These are phyloP conservation scores for Adoxophyes honmai DNA, from an alignment of 1,140 invertebrate genomes.

Conservation along the genomic window DNA sequence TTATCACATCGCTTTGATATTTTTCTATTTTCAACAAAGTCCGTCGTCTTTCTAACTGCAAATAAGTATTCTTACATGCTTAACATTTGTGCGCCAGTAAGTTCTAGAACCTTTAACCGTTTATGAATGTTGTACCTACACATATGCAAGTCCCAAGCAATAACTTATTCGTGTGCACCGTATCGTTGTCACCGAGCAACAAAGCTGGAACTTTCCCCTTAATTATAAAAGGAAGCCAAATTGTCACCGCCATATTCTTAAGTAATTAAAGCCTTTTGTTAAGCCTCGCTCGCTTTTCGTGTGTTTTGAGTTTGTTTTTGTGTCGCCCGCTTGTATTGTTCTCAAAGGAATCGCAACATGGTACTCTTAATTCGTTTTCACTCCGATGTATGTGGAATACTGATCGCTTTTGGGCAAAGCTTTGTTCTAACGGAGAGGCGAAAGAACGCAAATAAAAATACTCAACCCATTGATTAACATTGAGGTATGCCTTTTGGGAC, in stretches of 20 bases:
- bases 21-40: too few relatives aligned
- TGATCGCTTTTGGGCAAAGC: slow-evolving; percentile 34
- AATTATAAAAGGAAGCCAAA: slow-evolving; percentile 1
- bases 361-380: slow-evolving; percentile 70
- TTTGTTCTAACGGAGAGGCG: too few relatives aligned
- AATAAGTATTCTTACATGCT: too few relatives aligned
- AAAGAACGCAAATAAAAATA: too few relatives aligned
- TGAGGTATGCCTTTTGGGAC: too few relatives aligned
- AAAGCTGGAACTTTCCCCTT: background rate
- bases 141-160: too few relatives aligned
- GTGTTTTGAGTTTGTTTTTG: slow-evolving; percentile 63
- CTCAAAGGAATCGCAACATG: slow-evolving; percentile 66
- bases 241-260: slow-evolving; percentile 9
- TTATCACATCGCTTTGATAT: too few relatives aligned
- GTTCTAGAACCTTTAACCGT: too few relatives aligned
- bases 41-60: too few relatives aligned
- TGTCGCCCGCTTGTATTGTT: slow-evolving; percentile 65
- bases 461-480: too few relatives aligned
- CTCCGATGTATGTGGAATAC: slow-evolving; percentile 65
- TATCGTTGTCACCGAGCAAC: background rate
- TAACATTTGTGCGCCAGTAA: too few relatives aligned
- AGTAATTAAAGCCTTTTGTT: slow-evolving; percentile 30
- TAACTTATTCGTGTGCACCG: background rate
- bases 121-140: too few relatives aligned
- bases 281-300: slow-evolving; percentile 43